Evolutionary conservation across 2,888 invertebrate species (phyloP).

Genomic region (Pseudococcus longispinus): DNA sequence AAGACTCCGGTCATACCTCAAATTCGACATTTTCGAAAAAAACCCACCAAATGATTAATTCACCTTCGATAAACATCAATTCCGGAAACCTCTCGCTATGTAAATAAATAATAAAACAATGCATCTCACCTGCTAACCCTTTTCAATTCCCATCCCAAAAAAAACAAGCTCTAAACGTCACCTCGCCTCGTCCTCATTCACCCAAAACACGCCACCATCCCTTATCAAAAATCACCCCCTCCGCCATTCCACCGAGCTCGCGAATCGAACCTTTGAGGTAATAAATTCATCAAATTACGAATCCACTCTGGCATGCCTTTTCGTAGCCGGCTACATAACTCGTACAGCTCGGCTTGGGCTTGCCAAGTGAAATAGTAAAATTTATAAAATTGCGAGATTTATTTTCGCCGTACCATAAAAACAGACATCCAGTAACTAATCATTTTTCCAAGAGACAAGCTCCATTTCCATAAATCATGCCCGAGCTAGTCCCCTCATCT

Average conservation of each 20-base stretch:
- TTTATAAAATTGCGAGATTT: conserved; percentile 45
- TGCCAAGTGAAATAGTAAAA: conserved; percentile 38
- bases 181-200: not conserved
- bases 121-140: not conserved
- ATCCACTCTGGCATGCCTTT: conserved; percentile 16
- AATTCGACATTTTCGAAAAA: not conserved
- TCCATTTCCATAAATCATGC: conserved; percentile 32
- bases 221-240: not conserved
- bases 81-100: not conserved
- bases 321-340: not conserved
- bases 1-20: not conserved
- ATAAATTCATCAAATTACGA: conserved; percentile 31
- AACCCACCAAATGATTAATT: not conserved
- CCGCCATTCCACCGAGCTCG: not conserved
- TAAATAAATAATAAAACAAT: not conserved
- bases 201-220: not conserved
- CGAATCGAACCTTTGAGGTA: not conserved
- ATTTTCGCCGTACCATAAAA: conserved; percentile 7
- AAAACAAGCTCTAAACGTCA: not conserved
- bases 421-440: conserved; percentile 36
- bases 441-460: conserved; percentile 40
- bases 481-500: not conserved
- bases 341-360: not conserved
- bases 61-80: not conserved
- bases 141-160: not conserved